Base-by-base conservation (phyloP, 2,797 vertebrate species). In the Avahi laniger region DNA sequence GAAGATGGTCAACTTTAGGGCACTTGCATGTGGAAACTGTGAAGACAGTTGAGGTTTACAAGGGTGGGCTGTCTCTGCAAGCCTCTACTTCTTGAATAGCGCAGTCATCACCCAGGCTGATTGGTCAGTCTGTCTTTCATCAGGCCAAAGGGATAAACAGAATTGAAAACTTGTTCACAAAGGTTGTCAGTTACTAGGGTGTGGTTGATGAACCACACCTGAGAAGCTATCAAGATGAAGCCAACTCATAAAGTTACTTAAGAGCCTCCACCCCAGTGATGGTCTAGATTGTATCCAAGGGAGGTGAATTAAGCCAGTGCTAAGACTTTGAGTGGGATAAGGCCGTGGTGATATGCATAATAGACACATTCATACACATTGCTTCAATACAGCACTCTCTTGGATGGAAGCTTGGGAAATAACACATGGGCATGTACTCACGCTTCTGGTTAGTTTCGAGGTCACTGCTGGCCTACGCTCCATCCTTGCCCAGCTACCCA, bases 401-500 rank as follows among this genome's bases (percentile, higher is more conserved):
- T 95, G 96, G 93, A 93, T 65, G 72, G 85, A 73, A 65, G 93
- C 97, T 57, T 97, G 97, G 83, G 97, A 98, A 96, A 69, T 54
- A 43, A 72, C 72, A 43, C 80, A 24, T 0, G 72, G 76, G 79
- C 65, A 7, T 4, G 3, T 70, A 80, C 95, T 93, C 95, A 96
- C 1, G 15, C 91, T 76, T 89, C 80, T 65, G 22, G 67, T 35
- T 73, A 12, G 22, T 50, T 57, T 91, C 2, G 3, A 72, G 81
- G 76, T 88, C 97, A 79, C 61, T 15, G 46, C 43, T 72, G 84
- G 69, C 90, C 38, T 22, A 3, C 59, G 63, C 13, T 15, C 38
- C 11, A 50, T 84, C 38, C 59, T 90, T 63, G 54, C 24, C 63
- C 72, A 76, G 86, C 28, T 35, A 33, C 52, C 80, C 46, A 9